These are phyloP conservation scores for Anolis sagrei DNA, from an alignment of 2,113 vertebrate genomes.

Conservation along the genomic window DNA sequence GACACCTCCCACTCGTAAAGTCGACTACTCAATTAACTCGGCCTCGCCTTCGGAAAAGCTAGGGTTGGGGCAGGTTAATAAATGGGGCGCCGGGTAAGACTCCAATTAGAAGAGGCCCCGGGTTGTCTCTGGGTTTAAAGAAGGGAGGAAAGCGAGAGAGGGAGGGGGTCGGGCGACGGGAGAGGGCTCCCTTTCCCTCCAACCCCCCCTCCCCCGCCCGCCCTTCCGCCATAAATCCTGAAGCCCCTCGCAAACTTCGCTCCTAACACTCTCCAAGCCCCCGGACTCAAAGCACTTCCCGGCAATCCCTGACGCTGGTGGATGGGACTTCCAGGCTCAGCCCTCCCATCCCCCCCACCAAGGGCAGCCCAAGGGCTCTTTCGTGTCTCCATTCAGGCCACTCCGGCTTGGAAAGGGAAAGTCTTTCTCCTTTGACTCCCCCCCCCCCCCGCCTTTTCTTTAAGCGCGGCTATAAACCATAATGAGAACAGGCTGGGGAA, in stretches of 20 bases:
- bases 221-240: constrained; percentile 69
- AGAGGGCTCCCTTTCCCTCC: constrained; percentile 65
- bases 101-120: constrained; percentile 53
- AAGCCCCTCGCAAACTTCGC: constrained; percentile 65
- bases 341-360: constrained; percentile 47
- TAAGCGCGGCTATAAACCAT: constrained; percentile 45
- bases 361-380: background rate
- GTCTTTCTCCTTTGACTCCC: background rate
- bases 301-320: constrained; percentile 70
- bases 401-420: background rate
- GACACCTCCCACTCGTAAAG: constrained; percentile 74
- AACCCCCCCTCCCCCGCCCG: constrained; percentile 50
- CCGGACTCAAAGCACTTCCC: constrained; percentile 66
- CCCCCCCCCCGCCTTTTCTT: background rate
- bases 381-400: background rate
- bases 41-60: constrained; percentile 64
- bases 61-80: constrained; percentile 70
- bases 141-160: constrained; percentile 38
- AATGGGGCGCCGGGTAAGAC: constrained; percentile 64
- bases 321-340: too few relatives aligned
- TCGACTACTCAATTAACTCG: constrained; percentile 69
- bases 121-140: constrained; percentile 2
- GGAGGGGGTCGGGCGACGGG: constrained; percentile 48
- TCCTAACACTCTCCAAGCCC: constrained; percentile 67
- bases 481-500: constrained; percentile 40